Percentiles rank a stretch among this genome's conserved stretches.
phyloP scores from a whole-genome alignment of 2,888 invertebrate species.

The Pachymerium ferrugineum region DNA sequence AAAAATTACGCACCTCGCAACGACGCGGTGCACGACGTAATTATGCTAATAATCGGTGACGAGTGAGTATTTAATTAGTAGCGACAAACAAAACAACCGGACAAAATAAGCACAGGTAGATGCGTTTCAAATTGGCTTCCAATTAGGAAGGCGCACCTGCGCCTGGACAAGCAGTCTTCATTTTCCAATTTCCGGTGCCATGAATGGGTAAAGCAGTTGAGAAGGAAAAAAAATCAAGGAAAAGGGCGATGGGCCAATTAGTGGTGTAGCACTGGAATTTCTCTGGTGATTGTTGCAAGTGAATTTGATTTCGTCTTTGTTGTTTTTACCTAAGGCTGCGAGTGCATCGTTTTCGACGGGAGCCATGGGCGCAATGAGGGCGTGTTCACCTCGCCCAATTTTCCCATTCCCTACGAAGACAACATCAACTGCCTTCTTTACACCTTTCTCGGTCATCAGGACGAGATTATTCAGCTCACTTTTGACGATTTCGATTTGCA shows the following conservation, averaged over 20 bases:
- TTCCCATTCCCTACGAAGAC: conserved; percentile 67
- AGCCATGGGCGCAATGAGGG: conserved; percentile 72
- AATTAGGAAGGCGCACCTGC: conserved; percentile 13
- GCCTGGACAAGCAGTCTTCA: not conserved
- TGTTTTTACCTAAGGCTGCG: conserved; percentile 61
- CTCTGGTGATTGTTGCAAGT: conserved; percentile 1
- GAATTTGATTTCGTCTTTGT: conserved; percentile 41
- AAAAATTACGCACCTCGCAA: not conserved
- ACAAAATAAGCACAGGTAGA: not conserved
- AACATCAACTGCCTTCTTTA: conserved; percentile 75
- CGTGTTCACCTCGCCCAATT: conserved; percentile 76
- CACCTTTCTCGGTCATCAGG: conserved; percentile 70
- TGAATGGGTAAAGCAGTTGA: conserved; percentile 12
- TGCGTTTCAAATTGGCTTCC: not conserved
- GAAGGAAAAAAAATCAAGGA: not conserved
- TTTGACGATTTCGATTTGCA: conserved; percentile 72
- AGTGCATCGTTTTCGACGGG: conserved; percentile 73
- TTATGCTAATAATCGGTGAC: not conserved
- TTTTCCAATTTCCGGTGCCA: conserved; percentile 17
- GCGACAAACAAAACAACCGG: not conserved
- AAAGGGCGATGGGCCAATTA: conserved; percentile 5
- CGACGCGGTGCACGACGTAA: not conserved
- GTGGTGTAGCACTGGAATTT: conserved; percentile 6
- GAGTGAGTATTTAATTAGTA: not conserved
- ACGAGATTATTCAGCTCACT: conserved; percentile 74